A percentile compares a stretch with the other conserved stretches of the same genome.
phyloP scores from a whole-genome alignment of 2,888 invertebrate genomes.

The Rhogogaster chlorosoma region DNA sequence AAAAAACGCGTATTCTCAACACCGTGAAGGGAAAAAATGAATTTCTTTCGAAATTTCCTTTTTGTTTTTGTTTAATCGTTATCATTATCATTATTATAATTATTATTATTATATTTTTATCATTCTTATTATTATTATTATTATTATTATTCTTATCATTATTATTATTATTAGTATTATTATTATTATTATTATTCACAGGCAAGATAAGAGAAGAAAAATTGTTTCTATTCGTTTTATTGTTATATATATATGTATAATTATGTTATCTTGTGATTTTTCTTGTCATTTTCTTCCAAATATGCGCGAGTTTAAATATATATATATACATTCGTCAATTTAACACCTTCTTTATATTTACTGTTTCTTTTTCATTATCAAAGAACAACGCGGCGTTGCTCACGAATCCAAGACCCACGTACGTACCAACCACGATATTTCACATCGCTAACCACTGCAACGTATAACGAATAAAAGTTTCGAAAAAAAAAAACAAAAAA shows the following conservation, averaged over 20 bases:
- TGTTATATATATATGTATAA: not conserved
- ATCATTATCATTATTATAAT: not conserved
- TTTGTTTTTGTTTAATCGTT: not conserved
- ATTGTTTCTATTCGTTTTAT: not conserved
- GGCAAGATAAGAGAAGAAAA: not conserved
- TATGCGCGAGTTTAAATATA: not conserved
- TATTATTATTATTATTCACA: slow-evolving; percentile 9
- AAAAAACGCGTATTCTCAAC: not conserved
- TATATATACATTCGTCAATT: not conserved
- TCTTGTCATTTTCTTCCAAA: not conserved
- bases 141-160: not conserved
- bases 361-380: too few relatives aligned
- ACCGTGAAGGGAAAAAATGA: not conserved
- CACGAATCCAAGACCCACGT: too few relatives aligned
- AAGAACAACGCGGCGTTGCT: too few relatives aligned
- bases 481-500: not conserved
- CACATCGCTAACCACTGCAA: not conserved
- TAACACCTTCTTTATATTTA: too few relatives aligned
- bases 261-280: not conserved
- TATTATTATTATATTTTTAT: not conserved
- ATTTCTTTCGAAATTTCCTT: not conserved
- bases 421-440: too few relatives aligned
- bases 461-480: not conserved
- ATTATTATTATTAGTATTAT: not conserved
- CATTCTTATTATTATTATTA: not conserved